phyloP scores from a whole-genome alignment of 2,113 vertebrate genomes.

The Phyllostomus discolor region DNA sequence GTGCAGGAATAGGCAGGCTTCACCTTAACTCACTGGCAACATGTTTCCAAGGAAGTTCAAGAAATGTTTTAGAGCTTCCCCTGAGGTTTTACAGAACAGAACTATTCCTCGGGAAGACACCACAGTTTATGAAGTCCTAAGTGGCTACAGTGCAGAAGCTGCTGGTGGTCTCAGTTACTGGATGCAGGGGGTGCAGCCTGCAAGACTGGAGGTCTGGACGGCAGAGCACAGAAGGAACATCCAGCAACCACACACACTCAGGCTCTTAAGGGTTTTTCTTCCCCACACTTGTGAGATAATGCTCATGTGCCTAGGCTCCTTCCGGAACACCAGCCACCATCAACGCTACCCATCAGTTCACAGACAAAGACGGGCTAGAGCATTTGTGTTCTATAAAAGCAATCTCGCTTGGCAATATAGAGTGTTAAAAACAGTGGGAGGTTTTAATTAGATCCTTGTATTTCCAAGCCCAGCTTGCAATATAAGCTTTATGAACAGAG shows the following conservation, averaged over 20 bases:
- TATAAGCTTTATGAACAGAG: slow-evolving; percentile 65
- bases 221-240: rapidly evolving
- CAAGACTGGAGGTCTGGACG: rapidly evolving
- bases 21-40: not conserved
- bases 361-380: rapidly evolving
- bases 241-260: rapidly evolving
- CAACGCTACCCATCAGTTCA: rapidly evolving
- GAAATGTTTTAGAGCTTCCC: rapidly evolving
- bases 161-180: rapidly evolving
- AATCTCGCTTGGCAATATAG: not conserved
- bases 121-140: not conserved
- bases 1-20: rapidly evolving
- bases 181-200: rapidly evolving
- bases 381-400: not conserved
- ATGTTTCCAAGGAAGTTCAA: no score
- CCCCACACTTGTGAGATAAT: rapidly evolving
- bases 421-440: not conserved
- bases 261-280: not conserved
- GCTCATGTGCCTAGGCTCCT: rapidly evolving
- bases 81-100: not conserved
- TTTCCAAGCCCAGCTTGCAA: slow-evolving; percentile 20
- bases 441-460: slow-evolving; percentile 23
- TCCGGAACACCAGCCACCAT: not conserved
- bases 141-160: rapidly evolving
- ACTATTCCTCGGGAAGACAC: not conserved